Percentiles rank a stretch among this genome's conserved stretches.
Conservation (phyloP, 2,113 vertebrate species). For the Catharus minimus region DNA sequence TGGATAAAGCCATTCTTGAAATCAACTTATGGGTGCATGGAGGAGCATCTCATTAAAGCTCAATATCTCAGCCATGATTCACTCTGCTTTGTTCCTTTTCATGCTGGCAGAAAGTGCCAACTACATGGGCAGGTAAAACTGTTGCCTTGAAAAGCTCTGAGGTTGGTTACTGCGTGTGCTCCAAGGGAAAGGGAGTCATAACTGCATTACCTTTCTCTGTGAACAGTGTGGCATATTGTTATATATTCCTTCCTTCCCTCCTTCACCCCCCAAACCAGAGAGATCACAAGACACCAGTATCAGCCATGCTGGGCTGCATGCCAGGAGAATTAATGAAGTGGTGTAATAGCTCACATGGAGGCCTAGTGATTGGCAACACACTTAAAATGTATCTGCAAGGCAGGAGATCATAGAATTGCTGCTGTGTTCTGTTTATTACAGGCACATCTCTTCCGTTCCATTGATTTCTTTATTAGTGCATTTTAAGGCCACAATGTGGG, state of each 20-base stretch:
- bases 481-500: constrained; percentile 23
- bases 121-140: background rate
- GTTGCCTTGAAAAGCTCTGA: constrained; percentile 16
- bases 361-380: constrained; percentile 49
- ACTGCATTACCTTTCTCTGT: background rate
- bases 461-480: constrained; percentile 59
- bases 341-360: constrained; percentile 68
- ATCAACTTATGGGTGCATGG: background rate
- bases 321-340: constrained; percentile 74
- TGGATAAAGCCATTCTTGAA: constrained; percentile 27
- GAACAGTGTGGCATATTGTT: background rate
- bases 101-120: background rate
- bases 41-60: constrained; percentile 36
- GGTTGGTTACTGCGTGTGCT: background rate
- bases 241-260: constrained; percentile 4
- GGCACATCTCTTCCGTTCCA: constrained; percentile 62
- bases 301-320: constrained; percentile 54
- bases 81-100: background rate
- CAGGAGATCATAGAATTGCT: constrained; percentile 46
- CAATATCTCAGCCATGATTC: constrained; percentile 11
- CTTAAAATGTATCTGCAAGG: constrained; percentile 67
- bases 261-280: constrained; percentile 20
- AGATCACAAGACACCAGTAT: constrained; percentile 52
- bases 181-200: background rate
- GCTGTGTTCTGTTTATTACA: constrained; percentile 69